Conservation (phyloP, 1,140 invertebrate genomes). For the Temnothorax nylanderi region DNA sequence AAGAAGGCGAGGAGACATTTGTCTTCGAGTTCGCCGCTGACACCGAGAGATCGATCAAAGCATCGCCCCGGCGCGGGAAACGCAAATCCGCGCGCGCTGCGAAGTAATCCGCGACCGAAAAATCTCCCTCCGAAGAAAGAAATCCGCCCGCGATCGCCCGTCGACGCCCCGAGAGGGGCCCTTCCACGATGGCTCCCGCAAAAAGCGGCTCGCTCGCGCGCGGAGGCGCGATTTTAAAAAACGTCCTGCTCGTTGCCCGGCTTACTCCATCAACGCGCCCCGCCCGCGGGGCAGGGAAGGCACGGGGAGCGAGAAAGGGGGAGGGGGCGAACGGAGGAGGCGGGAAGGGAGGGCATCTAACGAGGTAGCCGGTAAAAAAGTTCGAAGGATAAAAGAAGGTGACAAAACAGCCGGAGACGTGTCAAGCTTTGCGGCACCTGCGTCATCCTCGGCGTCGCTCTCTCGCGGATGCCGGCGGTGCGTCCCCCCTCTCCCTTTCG, state of each 20-base stretch:
- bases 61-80: constrained; percentile 27
- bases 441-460: constrained; percentile 71
- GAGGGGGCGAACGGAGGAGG: neutral
- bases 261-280: constrained; percentile 75
- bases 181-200: constrained; percentile 19
- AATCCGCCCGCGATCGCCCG: constrained; percentile 45
- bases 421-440: constrained; percentile 79
- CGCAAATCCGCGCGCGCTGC: constrained; percentile 44
- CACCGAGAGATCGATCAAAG: constrained; percentile 49
- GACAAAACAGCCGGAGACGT: constrained; percentile 78
- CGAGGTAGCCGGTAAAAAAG: constrained; percentile 73
- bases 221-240: constrained; percentile 70
- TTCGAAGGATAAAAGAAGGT: constrained; percentile 74
- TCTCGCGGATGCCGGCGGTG: constrained; percentile 59
- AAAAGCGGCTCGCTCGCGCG: constrained; percentile 37
- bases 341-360: constrained; percentile 62
- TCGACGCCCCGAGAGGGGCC: constrained; percentile 13
- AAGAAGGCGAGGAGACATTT: constrained; percentile 41
- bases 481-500: constrained; percentile 32
- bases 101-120: constrained; percentile 57
- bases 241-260: constrained; percentile 65
- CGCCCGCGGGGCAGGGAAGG: neutral
- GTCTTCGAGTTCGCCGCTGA: constrained; percentile 39
- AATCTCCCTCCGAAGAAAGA: constrained; percentile 42
- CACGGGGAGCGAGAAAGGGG: neutral